These are phyloP conservation scores for Trichoplusia ni DNA, from an alignment of 1,140 invertebrate genomes.

Conservation along the genomic window DNA sequence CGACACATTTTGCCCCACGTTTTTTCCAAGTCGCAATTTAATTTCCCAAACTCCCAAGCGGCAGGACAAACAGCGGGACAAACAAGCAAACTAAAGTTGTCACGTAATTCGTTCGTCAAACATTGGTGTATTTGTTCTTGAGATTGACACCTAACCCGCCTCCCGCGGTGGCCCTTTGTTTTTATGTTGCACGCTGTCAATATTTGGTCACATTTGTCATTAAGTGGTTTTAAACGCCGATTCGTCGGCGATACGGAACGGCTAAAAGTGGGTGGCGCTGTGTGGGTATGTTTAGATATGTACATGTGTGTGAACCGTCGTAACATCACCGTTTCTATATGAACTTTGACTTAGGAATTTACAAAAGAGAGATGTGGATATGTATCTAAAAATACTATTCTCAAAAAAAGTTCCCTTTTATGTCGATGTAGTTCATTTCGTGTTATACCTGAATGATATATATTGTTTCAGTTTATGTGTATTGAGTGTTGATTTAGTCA, in stretches of 20 bases:
- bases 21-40: conserved; percentile 48
- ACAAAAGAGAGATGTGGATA: conserved; percentile 15
- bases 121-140: conserved; percentile 68
- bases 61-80: conserved; percentile 51
- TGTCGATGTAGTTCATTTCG: too few relatives aligned
- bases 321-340: conserved; percentile 26
- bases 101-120: conserved; percentile 76
- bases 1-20: conserved; percentile 36
- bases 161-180: conserved; percentile 59
- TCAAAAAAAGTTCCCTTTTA: neutral
- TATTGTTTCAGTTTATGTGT: too few relatives aligned
- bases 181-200: conserved; percentile 68
- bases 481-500: too few relatives aligned
- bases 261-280: conserved; percentile 56
- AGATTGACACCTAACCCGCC: conserved; percentile 69
- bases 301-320: conserved; percentile 39
- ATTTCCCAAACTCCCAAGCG: conserved; percentile 49
- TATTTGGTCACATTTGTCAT: conserved; percentile 77
- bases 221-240: conserved; percentile 60
- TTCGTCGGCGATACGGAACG: conserved; percentile 47
- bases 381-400: neutral
- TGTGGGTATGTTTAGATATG: conserved; percentile 46
- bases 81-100: conserved; percentile 59
- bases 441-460: too few relatives aligned
- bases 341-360: conserved; percentile 47